These are phyloP conservation scores for Manis javanica DNA, from an alignment of 2,797 vertebrate species.

Conservation along the genomic window DNA sequence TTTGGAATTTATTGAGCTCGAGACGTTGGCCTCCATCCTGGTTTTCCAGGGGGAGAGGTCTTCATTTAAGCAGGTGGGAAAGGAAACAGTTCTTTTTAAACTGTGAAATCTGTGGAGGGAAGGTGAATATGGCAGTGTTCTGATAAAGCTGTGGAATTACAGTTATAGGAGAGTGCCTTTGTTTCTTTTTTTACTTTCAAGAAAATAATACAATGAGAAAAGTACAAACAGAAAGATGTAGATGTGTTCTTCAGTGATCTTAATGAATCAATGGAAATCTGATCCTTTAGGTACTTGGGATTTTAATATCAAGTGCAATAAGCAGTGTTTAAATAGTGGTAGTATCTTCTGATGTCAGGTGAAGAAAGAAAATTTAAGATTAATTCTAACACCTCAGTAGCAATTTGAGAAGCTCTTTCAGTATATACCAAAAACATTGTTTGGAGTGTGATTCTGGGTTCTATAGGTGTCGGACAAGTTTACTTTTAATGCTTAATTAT, in stretches of 20 bases:
- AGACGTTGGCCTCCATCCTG: background rate
- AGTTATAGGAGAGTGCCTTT: background rate
- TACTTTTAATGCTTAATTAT: background rate
- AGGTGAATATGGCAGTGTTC: background rate
- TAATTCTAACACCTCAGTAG: constrained; percentile 36
- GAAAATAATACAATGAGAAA: constrained; percentile 40
- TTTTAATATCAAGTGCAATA: constrained; percentile 56
- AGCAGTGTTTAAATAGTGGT: background rate
- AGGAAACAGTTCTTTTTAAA: background rate
- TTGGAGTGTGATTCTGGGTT: background rate
- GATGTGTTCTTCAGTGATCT: constrained; percentile 54
- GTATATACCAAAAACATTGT: background rate
- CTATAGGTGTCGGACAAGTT: background rate
- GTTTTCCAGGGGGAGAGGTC: background rate
- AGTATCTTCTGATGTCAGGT: constrained; percentile 6
- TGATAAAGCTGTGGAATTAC: background rate
- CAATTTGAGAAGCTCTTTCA: constrained; percentile 17
- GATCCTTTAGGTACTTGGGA: constrained; percentile 44
- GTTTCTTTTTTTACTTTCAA: constrained; percentile 9
- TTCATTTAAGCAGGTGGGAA: constrained; percentile 14
- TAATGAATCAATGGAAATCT: constrained; percentile 55
- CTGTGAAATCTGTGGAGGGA: background rate
- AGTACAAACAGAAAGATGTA: constrained; percentile 35
- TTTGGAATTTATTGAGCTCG: background rate
- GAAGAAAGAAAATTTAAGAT: constrained; percentile 55